Evolutionary conservation across 1,140 invertebrate species (phyloP).

Genomic region (Neuroterus valhalla): DNA sequence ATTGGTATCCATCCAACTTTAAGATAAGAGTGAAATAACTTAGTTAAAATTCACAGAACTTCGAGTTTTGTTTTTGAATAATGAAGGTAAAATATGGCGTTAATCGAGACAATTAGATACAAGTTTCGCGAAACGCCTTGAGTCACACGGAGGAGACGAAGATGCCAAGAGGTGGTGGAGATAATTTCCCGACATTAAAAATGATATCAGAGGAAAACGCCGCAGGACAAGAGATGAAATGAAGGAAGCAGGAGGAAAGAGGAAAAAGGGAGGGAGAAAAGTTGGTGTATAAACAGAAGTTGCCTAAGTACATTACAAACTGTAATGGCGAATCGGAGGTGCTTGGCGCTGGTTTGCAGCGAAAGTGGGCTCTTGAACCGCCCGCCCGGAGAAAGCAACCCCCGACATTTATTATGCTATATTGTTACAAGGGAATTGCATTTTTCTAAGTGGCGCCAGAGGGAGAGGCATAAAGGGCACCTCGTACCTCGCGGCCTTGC

Average conservation of each 20-base stretch:
- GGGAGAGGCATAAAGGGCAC: slow-evolving; percentile 34
- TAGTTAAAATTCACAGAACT: too few relatives aligned
- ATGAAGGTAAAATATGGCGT: too few relatives aligned
- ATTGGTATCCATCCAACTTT: too few relatives aligned
- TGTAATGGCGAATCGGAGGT: slow-evolving; percentile 72
- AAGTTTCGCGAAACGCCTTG: slow-evolving; percentile 13
- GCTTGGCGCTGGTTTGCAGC: slow-evolving; percentile 44
- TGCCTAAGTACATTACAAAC: slow-evolving; percentile 75
- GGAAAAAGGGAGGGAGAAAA: slow-evolving; percentile 59
- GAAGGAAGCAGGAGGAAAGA: slow-evolving; percentile 33
- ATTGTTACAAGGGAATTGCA: slow-evolving; percentile 74
- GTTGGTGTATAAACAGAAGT: slow-evolving; percentile 76
- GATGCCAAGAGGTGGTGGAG: slow-evolving; percentile 50
- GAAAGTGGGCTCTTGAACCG: slow-evolving; percentile 60
- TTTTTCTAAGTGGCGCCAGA: slow-evolving; percentile 67
- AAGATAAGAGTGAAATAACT: too few relatives aligned
- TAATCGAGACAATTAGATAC: slow-evolving; percentile 24
- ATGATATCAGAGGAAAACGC: slow-evolving; percentile 69
- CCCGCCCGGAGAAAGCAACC: slow-evolving; percentile 55
- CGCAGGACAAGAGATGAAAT: slow-evolving; percentile 66
- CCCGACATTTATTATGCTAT: slow-evolving; percentile 72
- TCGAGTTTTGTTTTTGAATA: too few relatives aligned
- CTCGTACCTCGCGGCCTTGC: slow-evolving; percentile 39
- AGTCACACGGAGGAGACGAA: slow-evolving; percentile 17
- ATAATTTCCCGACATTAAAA: slow-evolving; percentile 74